phyloP scores from a whole-genome alignment of 1,140 invertebrate species.

The Drosophila parabipectinata region DNA sequence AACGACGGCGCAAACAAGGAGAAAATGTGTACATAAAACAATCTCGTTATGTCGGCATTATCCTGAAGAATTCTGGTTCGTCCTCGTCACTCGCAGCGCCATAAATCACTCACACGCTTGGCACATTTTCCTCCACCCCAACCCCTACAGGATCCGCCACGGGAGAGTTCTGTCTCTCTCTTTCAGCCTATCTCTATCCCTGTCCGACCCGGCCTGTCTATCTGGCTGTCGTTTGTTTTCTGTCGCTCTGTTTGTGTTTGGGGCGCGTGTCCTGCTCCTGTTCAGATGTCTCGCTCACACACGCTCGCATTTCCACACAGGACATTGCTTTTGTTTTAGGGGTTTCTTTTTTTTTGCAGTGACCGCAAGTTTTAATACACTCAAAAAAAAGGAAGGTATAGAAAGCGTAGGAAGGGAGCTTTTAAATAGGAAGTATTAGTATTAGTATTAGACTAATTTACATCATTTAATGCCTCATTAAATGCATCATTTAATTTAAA shows the following conservation, averaged over 20 bases:
- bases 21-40: slow-evolving; percentile 82
- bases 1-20: slow-evolving; percentile 59
- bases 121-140: slow-evolving; percentile 54
- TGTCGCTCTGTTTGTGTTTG: slow-evolving; percentile 43
- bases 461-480: too few relatives aligned
- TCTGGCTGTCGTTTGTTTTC: slow-evolving; percentile 2
- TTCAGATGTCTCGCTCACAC: slow-evolving; percentile 55
- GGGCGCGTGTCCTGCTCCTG: slow-evolving; percentile 38
- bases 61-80: slow-evolving; percentile 83
- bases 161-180: slow-evolving; percentile 2
- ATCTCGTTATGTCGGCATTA: slow-evolving; percentile 83
- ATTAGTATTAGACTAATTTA: too few relatives aligned
- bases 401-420: too few relatives aligned
- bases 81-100: slow-evolving; percentile 79
- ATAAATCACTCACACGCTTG: slow-evolving; percentile 83
- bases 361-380: slow-evolving; percentile 38
- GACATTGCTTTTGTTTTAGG: slow-evolving; percentile 62
- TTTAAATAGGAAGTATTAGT: too few relatives aligned
- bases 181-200: slow-evolving; percentile 1
- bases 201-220: slow-evolving; percentile 5
- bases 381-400: neutral
- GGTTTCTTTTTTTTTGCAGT: slow-evolving; percentile 22
- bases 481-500: too few relatives aligned
- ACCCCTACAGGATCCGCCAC: slow-evolving; percentile 5
- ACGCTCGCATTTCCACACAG: slow-evolving; percentile 28